These are phyloP conservation scores for Lordiphosa stackelbergi DNA, from an alignment of 1,140 invertebrate genomes.

Conservation along the genomic window DNA sequence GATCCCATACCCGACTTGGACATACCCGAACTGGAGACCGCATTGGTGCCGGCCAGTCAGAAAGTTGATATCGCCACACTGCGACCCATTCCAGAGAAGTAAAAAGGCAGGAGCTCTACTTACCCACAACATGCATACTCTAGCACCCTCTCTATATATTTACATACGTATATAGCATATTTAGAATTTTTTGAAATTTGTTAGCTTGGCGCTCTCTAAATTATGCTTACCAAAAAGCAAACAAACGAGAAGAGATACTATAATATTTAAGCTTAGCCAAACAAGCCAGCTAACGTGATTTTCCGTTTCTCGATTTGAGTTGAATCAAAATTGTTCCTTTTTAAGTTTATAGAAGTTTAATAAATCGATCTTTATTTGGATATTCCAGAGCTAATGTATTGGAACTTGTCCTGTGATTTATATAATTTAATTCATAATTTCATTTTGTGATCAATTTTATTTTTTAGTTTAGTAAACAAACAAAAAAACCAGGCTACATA, in stretches of 20 bases:
- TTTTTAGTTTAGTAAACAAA: conserved; percentile 11
- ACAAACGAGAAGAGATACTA: background rate
- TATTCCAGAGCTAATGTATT: conserved; percentile 32
- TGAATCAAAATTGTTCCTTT: conserved; percentile 15
- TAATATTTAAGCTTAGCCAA: conserved; percentile 23
- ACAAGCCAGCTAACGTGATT: too few relatives aligned
- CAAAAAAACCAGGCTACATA: background rate
- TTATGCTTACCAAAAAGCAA: conserved; percentile 46
- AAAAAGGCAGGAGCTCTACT: background rate
- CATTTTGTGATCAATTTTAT: conserved; percentile 19
- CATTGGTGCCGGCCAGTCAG: conserved; percentile 31
- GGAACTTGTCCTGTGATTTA: conserved; percentile 31
- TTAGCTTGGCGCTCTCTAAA: conserved; percentile 31
- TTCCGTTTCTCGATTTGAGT: too few relatives aligned
- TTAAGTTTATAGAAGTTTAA: conserved; percentile 25
- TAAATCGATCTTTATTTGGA: conserved; percentile 23
- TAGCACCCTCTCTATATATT: conserved; percentile 15
- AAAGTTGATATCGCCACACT: conserved; percentile 51
- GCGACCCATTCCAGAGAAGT: conserved; percentile 74
- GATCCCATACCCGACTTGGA: conserved; percentile 84
- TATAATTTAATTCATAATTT: conserved; percentile 20
- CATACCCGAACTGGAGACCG: conserved; percentile 50
- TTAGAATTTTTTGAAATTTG: conserved; percentile 16
- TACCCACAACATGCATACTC: background rate
- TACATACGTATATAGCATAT: conserved; percentile 23